Percentiles rank a stretch among this genome's conserved stretches.
Evolutionary conservation across 2,888 invertebrate genomes (phyloP).

Genomic region (Coenonympha glycerion): DNA sequence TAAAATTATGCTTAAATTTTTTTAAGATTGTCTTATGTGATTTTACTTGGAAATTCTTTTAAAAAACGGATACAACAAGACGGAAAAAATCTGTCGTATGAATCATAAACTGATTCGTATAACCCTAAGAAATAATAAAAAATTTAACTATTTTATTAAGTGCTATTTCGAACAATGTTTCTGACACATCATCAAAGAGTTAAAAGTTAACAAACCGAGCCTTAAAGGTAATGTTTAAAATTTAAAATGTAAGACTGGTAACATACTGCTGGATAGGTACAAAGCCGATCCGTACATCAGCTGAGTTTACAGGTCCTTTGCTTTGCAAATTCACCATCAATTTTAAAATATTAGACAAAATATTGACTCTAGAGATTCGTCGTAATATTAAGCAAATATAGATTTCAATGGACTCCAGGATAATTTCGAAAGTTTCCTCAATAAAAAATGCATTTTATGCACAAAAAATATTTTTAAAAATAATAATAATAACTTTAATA

Average conservation of each 20-base stretch:
- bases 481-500: slow-evolving; percentile 69
- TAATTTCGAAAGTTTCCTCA: slow-evolving; percentile 38
- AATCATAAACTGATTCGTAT: too few species aligned
- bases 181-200: slow-evolving; percentile 21
- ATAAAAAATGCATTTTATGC: slow-evolving; percentile 70
- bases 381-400: slow-evolving; percentile 44
- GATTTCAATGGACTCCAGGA: slow-evolving; percentile 39
- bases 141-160: too few species aligned
- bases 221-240: slow-evolving; percentile 11
- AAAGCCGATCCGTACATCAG: slow-evolving; percentile 40
- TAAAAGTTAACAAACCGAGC: slow-evolving; percentile 4
- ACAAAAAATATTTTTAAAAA: slow-evolving; percentile 66
- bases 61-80: too few species aligned
- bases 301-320: slow-evolving; percentile 46
- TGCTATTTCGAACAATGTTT: slow-evolving; percentile 8
- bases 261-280: slow-evolving; percentile 48
- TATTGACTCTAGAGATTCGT: slow-evolving; percentile 59
- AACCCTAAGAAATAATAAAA: too few species aligned
- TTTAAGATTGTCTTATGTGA: too few species aligned
- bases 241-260: slow-evolving; percentile 32
- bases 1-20: too few species aligned
- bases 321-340: slow-evolving; percentile 53
- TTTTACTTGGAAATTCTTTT: too few species aligned
- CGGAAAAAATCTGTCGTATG: too few species aligned
- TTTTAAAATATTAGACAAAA: slow-evolving; percentile 40